A percentile compares a stretch with the other conserved stretches of the same genome.
Evolutionary conservation across 2,888 invertebrate genomes (phyloP).

Genomic region (Melolontha melolontha): DNA sequence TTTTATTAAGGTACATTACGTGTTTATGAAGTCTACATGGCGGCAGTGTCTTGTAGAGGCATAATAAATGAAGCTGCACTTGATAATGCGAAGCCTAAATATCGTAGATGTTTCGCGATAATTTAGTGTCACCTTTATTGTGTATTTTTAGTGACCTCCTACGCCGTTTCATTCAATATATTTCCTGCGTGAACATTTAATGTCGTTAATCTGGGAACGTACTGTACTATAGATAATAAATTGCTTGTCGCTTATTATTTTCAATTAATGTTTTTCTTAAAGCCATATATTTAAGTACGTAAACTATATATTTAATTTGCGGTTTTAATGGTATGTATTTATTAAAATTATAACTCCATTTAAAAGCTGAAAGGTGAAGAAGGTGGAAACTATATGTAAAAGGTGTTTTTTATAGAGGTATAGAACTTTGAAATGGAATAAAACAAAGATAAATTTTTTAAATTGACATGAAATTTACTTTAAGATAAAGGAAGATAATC

Average conservation of each 20-base stretch:
- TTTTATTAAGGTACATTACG: no score
- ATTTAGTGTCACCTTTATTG: conserved; percentile 37
- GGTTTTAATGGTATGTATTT: background rate
- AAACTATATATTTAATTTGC: background rate
- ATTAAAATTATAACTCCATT: background rate
- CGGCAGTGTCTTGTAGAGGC: conserved; percentile 10
- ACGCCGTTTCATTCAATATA: conserved; percentile 3
- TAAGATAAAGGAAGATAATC: no score
- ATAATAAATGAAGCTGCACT: conserved; percentile 26
- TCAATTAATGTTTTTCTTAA: conserved; percentile 22
- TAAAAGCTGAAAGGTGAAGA: no score
- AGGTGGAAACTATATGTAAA: no score
- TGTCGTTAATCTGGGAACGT: conserved; percentile 7
- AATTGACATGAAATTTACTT: no score
- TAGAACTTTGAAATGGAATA: no score
- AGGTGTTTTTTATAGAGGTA: no score
- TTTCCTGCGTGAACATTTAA: conserved; percentile 8
- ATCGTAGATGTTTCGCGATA: conserved; percentile 21
- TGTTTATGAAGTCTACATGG: background rate
- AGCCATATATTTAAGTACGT: background rate
- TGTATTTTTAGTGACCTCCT: conserved; percentile 30
- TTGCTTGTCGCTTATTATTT: conserved; percentile 8
- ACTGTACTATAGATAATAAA: background rate
- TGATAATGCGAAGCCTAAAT: conserved; percentile 25
- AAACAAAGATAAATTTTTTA: no score